Percentiles rank a stretch among this genome's conserved stretches.
Evolutionary conservation across 1,140 invertebrate genomes (phyloP).

Genomic region (Bactericera cockerelli): DNA sequence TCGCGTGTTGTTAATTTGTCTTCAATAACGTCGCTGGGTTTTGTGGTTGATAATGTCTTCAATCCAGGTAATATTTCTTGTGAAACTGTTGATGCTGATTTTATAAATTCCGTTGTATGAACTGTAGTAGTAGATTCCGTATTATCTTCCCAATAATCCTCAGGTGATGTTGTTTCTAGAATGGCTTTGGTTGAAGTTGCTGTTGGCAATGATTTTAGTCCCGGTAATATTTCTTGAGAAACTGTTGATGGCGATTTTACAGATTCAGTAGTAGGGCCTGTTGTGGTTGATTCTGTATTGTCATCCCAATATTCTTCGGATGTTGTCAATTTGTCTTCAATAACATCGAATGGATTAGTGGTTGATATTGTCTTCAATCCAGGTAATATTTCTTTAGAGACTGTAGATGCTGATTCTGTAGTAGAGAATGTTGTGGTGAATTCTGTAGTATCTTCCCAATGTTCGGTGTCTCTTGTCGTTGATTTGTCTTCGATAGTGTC

Average conservation of each 20-base stretch:
- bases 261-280: constrained; percentile 4
- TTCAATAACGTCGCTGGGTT: neutral
- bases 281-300: constrained; percentile 8
- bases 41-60: neutral
- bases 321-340: neutral
- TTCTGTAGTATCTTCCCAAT: neutral
- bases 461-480: no score
- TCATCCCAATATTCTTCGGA: neutral
- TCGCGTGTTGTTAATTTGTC: neutral
- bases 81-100: neutral
- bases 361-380: neutral
- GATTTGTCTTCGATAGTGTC: no score
- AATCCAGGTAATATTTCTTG: neutral
- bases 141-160: neutral
- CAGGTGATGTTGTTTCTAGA: neutral
- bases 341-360: neutral
- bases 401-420: neutral
- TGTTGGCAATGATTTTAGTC: neutral
- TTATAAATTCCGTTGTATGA: neutral
- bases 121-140: neutral
- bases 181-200: neutral
- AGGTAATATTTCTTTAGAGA: neutral
- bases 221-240: neutral
- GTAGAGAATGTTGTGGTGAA: neutral
- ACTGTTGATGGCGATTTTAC: neutral